phyloP scores from a whole-genome alignment of 2,888 invertebrate species.

The Conistra vaccinii region DNA sequence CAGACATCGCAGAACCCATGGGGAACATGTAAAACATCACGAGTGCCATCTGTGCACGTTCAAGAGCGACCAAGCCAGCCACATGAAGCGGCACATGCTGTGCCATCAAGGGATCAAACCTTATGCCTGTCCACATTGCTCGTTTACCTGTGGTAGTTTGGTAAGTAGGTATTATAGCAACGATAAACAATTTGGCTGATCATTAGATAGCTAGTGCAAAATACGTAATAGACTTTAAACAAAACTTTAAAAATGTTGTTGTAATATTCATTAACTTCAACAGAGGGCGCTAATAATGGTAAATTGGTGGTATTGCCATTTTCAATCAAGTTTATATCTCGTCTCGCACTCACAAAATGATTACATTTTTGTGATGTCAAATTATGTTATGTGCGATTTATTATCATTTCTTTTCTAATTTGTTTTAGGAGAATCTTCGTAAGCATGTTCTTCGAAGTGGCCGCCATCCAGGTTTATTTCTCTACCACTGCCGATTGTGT shows the following conservation, averaged over 20 bases:
- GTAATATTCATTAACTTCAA: not conserved
- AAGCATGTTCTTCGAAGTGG: constrained; percentile 96
- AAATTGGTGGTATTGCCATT: not conserved
- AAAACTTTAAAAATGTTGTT: not conserved
- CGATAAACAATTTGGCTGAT: not conserved
- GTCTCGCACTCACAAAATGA: no score
- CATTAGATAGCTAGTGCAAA: not conserved
- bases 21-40: constrained; percentile 86
- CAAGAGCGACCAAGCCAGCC: constrained; percentile 92
- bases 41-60: constrained; percentile 93
- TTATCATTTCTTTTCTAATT: not conserved
- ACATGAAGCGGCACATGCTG: constrained; percentile 94
- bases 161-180: constrained; percentile 88
- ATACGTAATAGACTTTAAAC: not conserved
- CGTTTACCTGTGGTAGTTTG: constrained; percentile 94
- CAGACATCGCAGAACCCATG: constrained; percentile 92
- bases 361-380: no score
- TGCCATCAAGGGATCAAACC: constrained; percentile 96
- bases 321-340: not conserved
- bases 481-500: constrained; percentile 95
- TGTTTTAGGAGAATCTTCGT: constrained; percentile 94
- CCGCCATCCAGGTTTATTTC: constrained; percentile 94
- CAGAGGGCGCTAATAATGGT: constrained; percentile 4
- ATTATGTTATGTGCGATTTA: no score
- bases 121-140: constrained; percentile 96